phyloP scores from a whole-genome alignment of 1,140 invertebrate species.

The Meloidogyne floridensis region DNA sequence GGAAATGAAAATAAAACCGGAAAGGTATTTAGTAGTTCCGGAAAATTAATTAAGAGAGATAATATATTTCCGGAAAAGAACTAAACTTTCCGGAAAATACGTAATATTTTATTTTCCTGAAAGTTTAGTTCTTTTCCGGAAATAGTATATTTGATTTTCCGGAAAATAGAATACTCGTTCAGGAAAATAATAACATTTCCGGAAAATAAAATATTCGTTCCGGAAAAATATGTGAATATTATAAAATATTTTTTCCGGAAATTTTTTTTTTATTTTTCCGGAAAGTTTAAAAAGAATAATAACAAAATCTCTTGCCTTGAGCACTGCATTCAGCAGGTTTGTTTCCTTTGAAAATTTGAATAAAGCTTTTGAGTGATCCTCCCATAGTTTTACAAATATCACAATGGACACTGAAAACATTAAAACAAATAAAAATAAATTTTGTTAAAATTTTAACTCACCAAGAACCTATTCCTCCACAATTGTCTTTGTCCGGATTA shows the following conservation, averaged over 20 bases:
- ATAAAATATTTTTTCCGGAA: not conserved
- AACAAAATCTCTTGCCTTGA: not conserved
- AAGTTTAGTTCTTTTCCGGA: too few species aligned
- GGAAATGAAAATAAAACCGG: too few species aligned
- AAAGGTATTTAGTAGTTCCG: too few species aligned
- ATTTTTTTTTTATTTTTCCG: not conserved
- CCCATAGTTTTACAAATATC: constrained; percentile 63
- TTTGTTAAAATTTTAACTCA: constrained; percentile 23
- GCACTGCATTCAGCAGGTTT: constrained; percentile 60
- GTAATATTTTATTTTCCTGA: too few species aligned
- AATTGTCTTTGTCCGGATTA: constrained; percentile 62
- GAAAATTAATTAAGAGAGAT: too few species aligned
- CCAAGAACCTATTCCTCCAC: constrained; percentile 65
- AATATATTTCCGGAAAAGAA: too few species aligned
- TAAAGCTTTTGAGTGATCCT: constrained; percentile 61
- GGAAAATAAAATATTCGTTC: too few species aligned
- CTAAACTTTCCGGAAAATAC: too few species aligned
- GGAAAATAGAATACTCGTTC: too few species aligned
- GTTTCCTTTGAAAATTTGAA: constrained; percentile 62
- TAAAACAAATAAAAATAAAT: not conserved
- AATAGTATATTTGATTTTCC: too few species aligned
- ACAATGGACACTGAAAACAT: constrained; percentile 58
- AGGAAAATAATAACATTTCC: too few species aligned
- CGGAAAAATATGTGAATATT: too few species aligned
- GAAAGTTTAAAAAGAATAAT: not conserved